These are phyloP conservation scores for Aleadryas rufinucha DNA, from an alignment of 2,113 vertebrate genomes.

Conservation along the genomic window DNA sequence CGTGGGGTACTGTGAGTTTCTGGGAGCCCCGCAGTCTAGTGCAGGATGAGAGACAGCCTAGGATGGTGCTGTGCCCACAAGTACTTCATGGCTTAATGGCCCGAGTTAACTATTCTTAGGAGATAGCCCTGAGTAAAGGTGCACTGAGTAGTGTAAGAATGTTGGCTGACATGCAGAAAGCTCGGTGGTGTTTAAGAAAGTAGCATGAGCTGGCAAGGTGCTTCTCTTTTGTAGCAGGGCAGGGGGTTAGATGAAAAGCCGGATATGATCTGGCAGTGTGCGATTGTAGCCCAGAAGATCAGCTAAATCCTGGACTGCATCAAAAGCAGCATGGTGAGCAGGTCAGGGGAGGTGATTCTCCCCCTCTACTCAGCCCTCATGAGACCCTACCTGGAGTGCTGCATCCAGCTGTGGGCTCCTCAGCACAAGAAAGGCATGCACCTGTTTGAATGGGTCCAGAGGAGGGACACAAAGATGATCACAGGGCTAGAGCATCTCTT, in stretches of 20 bases:
- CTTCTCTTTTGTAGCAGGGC: neutral
- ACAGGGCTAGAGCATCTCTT: neutral
- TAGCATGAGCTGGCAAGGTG: neutral
- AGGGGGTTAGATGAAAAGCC: neutral
- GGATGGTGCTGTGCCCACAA: neutral
- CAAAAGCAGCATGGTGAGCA: neutral
- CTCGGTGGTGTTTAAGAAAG: neutral
- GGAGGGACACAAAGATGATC: neutral
- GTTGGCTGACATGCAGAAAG: neutral
- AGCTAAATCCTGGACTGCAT: neutral
- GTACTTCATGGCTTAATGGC: fast-evolving
- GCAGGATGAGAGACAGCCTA: neutral
- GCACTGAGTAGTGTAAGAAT: neutral
- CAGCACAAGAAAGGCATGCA: neutral
- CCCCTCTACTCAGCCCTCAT: neutral
- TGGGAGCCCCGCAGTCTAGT: neutral
- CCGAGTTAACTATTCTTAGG: neutral
- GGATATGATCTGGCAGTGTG: neutral
- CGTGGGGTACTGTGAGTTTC: neutral
- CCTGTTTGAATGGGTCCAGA: neutral
- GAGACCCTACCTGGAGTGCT: neutral
- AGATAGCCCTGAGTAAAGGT: neutral
- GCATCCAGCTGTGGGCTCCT: neutral
- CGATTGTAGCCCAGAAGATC: neutral
- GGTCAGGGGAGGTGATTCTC: neutral